Conservation (phyloP, 2,888 invertebrate species). For the Sinelater perroti region DNA sequence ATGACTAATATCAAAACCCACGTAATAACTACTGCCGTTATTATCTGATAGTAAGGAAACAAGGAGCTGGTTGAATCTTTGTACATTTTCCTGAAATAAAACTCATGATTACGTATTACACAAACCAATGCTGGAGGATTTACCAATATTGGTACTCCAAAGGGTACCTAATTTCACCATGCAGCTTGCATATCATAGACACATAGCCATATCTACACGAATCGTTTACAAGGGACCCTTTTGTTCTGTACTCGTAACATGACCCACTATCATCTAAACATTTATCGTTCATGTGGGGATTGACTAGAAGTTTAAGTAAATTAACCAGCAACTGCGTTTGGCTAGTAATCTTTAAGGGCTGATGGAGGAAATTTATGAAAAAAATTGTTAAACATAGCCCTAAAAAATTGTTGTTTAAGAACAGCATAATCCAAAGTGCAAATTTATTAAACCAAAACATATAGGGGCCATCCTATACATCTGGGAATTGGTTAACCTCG, state of each 20-base stretch:
- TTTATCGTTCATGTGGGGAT: slow-evolving; percentile 28
- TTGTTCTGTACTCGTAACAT: slow-evolving; percentile 29
- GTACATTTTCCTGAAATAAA: slow-evolving; percentile 30
- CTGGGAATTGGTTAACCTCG: slow-evolving; percentile 43
- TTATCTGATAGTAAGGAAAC: slow-evolving; percentile 40
- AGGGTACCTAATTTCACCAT: slow-evolving; percentile 30
- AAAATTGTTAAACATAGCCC: slow-evolving; percentile 40
- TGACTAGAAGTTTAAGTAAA: slow-evolving; percentile 35
- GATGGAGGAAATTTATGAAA: slow-evolving; percentile 37
- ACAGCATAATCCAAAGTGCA: too few species aligned
- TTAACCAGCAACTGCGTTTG: slow-evolving; percentile 36
- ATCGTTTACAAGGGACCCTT: slow-evolving; percentile 13
- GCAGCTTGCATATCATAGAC: slow-evolving; percentile 8
- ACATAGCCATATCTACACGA: background rate
- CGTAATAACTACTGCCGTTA: slow-evolving; percentile 37
- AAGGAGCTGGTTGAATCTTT: slow-evolving; percentile 8
- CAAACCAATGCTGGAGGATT: too few species aligned
- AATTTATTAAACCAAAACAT: slow-evolving; percentile 45
- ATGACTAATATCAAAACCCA: slow-evolving; percentile 38
- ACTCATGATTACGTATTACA: background rate
- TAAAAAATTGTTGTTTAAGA: too few species aligned
- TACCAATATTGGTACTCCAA: slow-evolving; percentile 39
- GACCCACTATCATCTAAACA: slow-evolving; percentile 21
- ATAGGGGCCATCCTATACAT: slow-evolving; percentile 47
- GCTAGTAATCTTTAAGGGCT: slow-evolving; percentile 30